Conservation (phyloP, 2,113 vertebrate species). For the Carassius carassius region DNA sequence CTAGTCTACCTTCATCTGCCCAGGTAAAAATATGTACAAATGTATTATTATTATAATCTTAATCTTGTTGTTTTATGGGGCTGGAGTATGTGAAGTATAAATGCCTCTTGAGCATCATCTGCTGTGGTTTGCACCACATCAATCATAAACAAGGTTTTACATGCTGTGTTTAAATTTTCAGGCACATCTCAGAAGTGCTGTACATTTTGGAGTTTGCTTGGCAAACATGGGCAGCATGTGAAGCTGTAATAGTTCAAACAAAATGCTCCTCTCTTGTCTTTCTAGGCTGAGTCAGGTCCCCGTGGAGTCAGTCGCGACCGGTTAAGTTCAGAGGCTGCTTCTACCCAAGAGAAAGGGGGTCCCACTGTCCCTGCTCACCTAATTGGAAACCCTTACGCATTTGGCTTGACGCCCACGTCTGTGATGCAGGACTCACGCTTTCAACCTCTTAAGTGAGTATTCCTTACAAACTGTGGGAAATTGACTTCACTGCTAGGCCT, state of each 20-base stretch:
- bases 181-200: neutral
- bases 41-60: no score
- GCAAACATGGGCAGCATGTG: neutral
- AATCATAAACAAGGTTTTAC: neutral
- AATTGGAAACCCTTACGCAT: slow-evolving; percentile 90
- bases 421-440: slow-evolving; percentile 95
- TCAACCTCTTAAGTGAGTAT: slow-evolving; percentile 89
- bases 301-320: slow-evolving; percentile 85
- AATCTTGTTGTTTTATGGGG: no score
- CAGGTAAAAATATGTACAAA: no score
- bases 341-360: slow-evolving; percentile 88
- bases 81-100: no score
- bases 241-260: neutral
- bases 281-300: slow-evolving; percentile 81
- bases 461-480: neutral
- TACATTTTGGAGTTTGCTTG: neutral
- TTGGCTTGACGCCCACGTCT: slow-evolving; percentile 84
- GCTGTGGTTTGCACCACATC: neutral
- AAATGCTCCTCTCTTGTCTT: slow-evolving; percentile 38
- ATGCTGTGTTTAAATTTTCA: neutral
- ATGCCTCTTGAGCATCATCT: neutral
- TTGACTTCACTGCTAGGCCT: no score
- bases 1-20: no score
- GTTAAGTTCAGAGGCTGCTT: slow-evolving; percentile 82
- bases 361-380: slow-evolving; percentile 89